Conservation (phyloP, 2,888 invertebrate species). For the Rhagonycha fulva region DNA sequence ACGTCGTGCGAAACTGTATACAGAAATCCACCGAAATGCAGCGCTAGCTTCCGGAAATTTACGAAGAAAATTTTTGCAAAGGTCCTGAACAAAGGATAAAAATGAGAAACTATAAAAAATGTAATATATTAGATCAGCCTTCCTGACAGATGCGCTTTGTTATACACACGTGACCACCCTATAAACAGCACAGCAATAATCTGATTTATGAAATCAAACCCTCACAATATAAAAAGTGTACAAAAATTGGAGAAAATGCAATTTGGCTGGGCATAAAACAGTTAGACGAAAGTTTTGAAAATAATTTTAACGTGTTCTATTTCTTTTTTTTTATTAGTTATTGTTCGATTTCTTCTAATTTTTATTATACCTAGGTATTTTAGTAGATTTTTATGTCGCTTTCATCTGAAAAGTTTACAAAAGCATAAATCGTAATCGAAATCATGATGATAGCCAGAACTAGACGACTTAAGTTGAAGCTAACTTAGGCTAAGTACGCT, state of each 20-base stretch:
- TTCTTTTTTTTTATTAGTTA: no score
- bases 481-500: no score
- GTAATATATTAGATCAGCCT: not conserved
- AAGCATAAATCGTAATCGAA: not conserved
- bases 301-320: no score
- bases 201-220: not conserved
- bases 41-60: slow-evolving; percentile 18
- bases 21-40: slow-evolving; percentile 18
- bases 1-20: slow-evolving; percentile 20
- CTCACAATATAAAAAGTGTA: not conserved
- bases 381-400: no score
- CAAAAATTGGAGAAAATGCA: not conserved
- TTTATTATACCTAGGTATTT: no score
- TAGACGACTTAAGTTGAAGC: no score
- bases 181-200: not conserved
- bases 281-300: not conserved
- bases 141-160: not conserved
- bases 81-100: slow-evolving; percentile 20
- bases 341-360: no score
- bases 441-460: no score
- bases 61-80: slow-evolving; percentile 25
- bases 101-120: not conserved
- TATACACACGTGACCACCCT: not conserved
- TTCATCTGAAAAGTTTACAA: no score
- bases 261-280: not conserved